Evolutionary conservation across 2,797 vertebrate genomes (phyloP).

Genomic region (Sebastes dallii): DNA sequence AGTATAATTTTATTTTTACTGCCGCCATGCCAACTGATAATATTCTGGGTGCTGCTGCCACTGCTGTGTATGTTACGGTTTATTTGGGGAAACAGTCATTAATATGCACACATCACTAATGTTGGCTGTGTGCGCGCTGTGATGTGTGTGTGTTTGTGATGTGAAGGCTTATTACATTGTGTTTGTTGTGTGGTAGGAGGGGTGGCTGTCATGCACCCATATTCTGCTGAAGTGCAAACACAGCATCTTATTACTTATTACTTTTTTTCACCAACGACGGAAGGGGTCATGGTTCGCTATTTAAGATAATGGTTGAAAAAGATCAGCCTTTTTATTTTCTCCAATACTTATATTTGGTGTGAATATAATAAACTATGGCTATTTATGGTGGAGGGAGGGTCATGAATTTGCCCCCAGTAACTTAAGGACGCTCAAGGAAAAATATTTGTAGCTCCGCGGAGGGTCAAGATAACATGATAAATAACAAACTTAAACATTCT

Average conservation of each 20-base stretch:
- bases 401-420: neutral
- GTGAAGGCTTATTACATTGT: neutral
- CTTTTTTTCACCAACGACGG: no score
- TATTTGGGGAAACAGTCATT: neutral
- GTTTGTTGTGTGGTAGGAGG: neutral
- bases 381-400: neutral
- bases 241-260: no score
- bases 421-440: neutral
- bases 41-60: neutral
- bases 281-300: no score
- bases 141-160: no score
- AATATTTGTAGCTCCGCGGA: no score
- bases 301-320: neutral
- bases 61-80: neutral
- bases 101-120: neutral
- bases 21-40: neutral
- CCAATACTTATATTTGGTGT: neutral
- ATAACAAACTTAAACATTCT: neutral
- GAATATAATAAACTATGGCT: neutral
- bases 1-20: no score
- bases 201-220: neutral
- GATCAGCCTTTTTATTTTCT: neutral
- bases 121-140: neutral
- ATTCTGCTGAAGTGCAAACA: neutral
- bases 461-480: neutral